These are phyloP conservation scores for Ips typographus DNA, from an alignment of 1,140 invertebrate species.

Conservation along the genomic window DNA sequence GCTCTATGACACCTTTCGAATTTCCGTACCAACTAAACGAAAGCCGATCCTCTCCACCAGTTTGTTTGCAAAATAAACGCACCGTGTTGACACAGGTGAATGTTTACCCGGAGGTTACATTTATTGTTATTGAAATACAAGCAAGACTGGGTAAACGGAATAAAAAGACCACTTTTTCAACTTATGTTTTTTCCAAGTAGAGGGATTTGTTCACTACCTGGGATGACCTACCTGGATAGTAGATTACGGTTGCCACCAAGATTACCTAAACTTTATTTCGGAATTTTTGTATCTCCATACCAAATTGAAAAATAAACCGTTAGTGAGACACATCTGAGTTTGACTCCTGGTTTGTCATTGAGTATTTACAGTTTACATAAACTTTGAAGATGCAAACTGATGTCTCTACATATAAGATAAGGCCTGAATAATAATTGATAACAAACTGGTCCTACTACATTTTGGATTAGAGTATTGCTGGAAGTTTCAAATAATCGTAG, in stretches of 20 bases:
- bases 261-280: background rate
- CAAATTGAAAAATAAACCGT: background rate
- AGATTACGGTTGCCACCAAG: background rate
- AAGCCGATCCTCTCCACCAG: background rate
- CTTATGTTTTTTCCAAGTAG: conserved; percentile 3
- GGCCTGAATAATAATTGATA: too few species aligned
- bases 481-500: too few species aligned
- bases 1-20: too few species aligned
- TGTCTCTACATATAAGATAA: too few species aligned
- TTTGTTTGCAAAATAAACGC: background rate
- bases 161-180: conserved; percentile 6
- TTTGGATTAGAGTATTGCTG: too few species aligned
- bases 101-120: conserved; percentile 8
- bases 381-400: too few species aligned
- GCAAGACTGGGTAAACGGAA: conserved; percentile 4
- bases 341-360: too few species aligned
- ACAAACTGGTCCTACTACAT: too few species aligned
- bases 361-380: too few species aligned
- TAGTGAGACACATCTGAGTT: background rate
- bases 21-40: too few species aligned
- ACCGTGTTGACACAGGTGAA: conserved; percentile 12
- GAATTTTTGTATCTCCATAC: background rate
- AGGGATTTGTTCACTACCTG: background rate
- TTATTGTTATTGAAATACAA: conserved; percentile 15
- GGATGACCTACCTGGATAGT: background rate